These are phyloP conservation scores for Tyria jacobaeae DNA, from an alignment of 2,888 invertebrate genomes.

Conservation along the genomic window DNA sequence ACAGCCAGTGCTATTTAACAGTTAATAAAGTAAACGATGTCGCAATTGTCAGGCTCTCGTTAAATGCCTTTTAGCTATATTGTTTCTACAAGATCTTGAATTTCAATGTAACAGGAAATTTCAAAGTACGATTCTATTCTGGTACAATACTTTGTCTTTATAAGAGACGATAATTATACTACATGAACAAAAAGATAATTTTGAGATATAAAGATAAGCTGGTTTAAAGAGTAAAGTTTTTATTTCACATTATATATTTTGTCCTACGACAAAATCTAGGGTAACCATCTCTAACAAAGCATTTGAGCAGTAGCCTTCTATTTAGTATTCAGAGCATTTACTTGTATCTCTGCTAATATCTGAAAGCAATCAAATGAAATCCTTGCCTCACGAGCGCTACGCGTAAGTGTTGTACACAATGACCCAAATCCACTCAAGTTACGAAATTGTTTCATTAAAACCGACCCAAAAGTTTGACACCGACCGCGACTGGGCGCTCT, in stretches of 20 bases:
- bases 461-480: constrained; percentile 78
- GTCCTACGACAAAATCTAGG: constrained; percentile 24
- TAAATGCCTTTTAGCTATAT: constrained; percentile 81
- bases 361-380: constrained; percentile 57
- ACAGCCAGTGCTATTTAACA: constrained; percentile 85
- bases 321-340: constrained; percentile 45
- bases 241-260: constrained; percentile 30
- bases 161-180: too few species aligned
- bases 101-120: constrained; percentile 27
- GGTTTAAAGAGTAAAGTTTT: constrained; percentile 9
- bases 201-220: neutral
- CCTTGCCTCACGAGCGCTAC: constrained; percentile 58
- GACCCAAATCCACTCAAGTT: constrained; percentile 76
- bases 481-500: constrained; percentile 63
- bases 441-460: constrained; percentile 81
- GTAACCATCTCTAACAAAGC: constrained; percentile 27
- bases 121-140: neutral
- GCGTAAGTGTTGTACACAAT: constrained; percentile 72
- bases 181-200: neutral
- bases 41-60: constrained; percentile 79
- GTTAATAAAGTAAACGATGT: constrained; percentile 85
- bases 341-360: constrained; percentile 51
- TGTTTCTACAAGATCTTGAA: constrained; percentile 76
- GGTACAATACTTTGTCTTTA: neutral
- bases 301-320: constrained; percentile 21